Conservation (phyloP, 2,888 invertebrate genomes). For the Ischnura elegans region DNA sequence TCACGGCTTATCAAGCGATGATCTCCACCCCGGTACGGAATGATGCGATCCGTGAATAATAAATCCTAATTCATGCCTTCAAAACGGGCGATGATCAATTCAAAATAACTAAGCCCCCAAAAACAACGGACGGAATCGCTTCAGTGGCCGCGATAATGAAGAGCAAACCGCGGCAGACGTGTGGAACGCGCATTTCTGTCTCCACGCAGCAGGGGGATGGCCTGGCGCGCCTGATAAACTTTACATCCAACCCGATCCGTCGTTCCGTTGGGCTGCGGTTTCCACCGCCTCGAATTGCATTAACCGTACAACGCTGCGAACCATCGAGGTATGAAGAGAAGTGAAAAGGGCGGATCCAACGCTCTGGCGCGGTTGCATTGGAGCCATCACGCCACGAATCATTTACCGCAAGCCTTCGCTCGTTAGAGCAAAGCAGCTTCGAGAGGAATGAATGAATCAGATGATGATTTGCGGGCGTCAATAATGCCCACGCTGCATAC, state of each 20-base stretch:
- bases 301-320: neutral
- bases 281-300: neutral
- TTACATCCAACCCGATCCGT: neutral
- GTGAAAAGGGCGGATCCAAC: too few species aligned
- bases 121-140: neutral
- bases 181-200: neutral
- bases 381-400: too few species aligned
- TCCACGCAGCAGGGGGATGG: neutral
- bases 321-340: too few species aligned
- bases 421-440: too few species aligned
- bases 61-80: neutral
- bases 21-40: neutral
- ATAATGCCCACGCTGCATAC: too few species aligned
- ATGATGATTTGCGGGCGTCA: too few species aligned
- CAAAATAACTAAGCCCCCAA: neutral
- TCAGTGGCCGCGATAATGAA: constrained; percentile 3
- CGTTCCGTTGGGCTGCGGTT: neutral
- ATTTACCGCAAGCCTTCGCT: too few species aligned
- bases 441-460: too few species aligned
- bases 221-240: neutral
- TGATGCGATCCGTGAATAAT: neutral
- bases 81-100: neutral
- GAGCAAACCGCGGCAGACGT: neutral
- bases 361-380: too few species aligned
- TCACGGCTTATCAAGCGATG: neutral